A percentile compares a stretch with the other conserved stretches of the same genome.
phyloP scores from a whole-genome alignment of 2,797 vertebrate genomes.

The Sphenodon punctatus region DNA sequence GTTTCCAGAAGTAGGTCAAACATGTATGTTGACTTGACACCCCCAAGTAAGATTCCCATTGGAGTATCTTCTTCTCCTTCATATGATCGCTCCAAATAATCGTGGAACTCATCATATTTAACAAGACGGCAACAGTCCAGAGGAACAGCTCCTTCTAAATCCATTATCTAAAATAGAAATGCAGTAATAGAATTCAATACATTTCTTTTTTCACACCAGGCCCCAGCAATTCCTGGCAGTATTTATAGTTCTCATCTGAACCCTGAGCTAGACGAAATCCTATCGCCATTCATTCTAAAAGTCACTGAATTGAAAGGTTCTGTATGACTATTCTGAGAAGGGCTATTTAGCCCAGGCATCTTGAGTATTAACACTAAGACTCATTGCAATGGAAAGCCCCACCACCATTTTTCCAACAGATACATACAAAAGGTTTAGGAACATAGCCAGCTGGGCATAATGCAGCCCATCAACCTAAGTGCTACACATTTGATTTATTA shows the following conservation, averaged over 20 bases:
- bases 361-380: neutral
- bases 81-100: slow-evolving; percentile 96
- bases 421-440: too few relatives aligned
- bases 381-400: neutral
- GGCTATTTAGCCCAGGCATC: neutral
- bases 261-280: neutral
- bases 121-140: slow-evolving; percentile 96
- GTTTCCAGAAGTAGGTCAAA: slow-evolving; percentile 97
- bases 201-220: neutral
- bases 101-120: slow-evolving; percentile 98
- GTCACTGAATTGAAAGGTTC: too few relatives aligned
- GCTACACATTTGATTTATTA: too few relatives aligned
- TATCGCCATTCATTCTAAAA: too few relatives aligned
- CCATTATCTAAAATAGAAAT: slow-evolving; percentile 85
- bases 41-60: slow-evolving; percentile 95
- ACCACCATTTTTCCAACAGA: neutral
- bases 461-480: too few relatives aligned
- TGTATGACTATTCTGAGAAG: too few relatives aligned
- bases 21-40: slow-evolving; percentile 98
- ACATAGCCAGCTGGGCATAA: too few relatives aligned
- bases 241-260: neutral
- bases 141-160: slow-evolving; percentile 86
- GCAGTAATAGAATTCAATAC: neutral
- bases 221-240: neutral
- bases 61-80: slow-evolving; percentile 96